Evolutionary conservation across 2,797 vertebrate species (phyloP), one percentile per base, ranked within the genome.

Genomic region (Siniperca obscura): DNA sequence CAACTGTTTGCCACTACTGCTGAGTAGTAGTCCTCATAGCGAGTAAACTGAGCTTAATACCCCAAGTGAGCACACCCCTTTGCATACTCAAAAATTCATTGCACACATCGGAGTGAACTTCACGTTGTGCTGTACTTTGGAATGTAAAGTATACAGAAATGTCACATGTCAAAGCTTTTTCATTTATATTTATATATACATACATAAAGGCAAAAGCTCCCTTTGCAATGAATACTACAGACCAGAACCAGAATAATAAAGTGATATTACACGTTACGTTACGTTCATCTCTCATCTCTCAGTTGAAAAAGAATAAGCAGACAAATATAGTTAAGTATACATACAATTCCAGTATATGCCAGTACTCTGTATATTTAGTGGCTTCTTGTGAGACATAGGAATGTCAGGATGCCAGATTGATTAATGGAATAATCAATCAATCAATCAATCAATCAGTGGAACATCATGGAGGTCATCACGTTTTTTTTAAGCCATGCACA

Each of bases 361-460:
- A 27, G 5, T 11, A 2, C 17, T 61, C 4, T 38, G 12, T 17
- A 8, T 71, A 36, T 71, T 55, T n/a, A 46, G 27, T 17, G 30
- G 38, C 40, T 38, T 68, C 56, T 61, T 55, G 27, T 42, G 19
- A 42, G 13, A 27, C 10, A 70, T 22, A 17, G 1, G 21, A 55
- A 27, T 7, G 14, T 61, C 17, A 48, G 40, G 34, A 21, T 60
- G 38, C 13, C 10, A 38, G 1, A 74, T 7, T 34, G 40, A 64
- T 73, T 56, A 12, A 53, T 19, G 12, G 10, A 65, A n/a, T 40
- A 48, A 68, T 53, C 55, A 68, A 6, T 77, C 30, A 60, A 22
- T 30, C 30, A 30, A 30, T 82, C 40, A 60, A 34, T 27, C 27
- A 27, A 27, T 81, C 38, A 52, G 36, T 60, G 46, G 46, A 55